These are phyloP conservation scores for Taenaris catops DNA, from an alignment of 2,888 invertebrate species.

Conservation along the genomic window DNA sequence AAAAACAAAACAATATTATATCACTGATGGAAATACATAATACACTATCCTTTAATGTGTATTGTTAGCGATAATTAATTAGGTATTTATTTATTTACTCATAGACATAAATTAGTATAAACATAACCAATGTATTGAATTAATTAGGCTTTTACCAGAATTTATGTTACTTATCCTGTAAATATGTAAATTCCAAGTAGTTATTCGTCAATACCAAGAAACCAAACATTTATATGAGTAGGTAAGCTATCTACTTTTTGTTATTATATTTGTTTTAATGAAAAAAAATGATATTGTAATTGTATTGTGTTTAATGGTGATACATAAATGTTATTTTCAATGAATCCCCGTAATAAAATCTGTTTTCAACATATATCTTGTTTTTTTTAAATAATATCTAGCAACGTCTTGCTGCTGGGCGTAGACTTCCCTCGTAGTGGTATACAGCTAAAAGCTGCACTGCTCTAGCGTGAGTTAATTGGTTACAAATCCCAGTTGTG, in stretches of 20 bases:
- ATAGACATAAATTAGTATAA: conserved; percentile 38
- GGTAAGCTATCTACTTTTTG: conserved; percentile 63
- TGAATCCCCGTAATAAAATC: conserved; percentile 66
- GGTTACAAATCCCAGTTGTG: too few relatives aligned
- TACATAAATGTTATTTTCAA: conserved; percentile 55
- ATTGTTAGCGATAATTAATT: conserved; percentile 33
- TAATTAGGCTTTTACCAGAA: conserved; percentile 56
- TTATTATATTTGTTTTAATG: conserved; percentile 61
- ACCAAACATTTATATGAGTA: conserved; percentile 75
- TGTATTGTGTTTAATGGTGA: conserved; percentile 63
- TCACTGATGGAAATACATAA: conserved; percentile 8
- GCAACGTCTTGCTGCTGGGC: too few relatives aligned
- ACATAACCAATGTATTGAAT: conserved; percentile 35
- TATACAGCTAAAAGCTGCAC: too few relatives aligned
- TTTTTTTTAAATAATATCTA: conserved; percentile 6
- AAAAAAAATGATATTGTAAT: conserved; percentile 47
- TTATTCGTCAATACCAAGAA: conserved; percentile 71
- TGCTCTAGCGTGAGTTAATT: too few relatives aligned
- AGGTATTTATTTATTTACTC: conserved; percentile 61
- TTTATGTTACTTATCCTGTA: conserved; percentile 64
- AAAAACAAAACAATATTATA: conserved; percentile 9
- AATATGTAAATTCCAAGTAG: conserved; percentile 76
- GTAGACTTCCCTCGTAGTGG: too few relatives aligned
- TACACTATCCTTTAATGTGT: conserved; percentile 29
- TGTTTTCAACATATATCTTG: conserved; percentile 52